A percentile compares a stretch with the other conserved stretches of the same genome.
These are phyloP conservation scores for Gymnocypris eckloni DNA, from an alignment of 2,797 vertebrate genomes.

Conservation along the genomic window DNA sequence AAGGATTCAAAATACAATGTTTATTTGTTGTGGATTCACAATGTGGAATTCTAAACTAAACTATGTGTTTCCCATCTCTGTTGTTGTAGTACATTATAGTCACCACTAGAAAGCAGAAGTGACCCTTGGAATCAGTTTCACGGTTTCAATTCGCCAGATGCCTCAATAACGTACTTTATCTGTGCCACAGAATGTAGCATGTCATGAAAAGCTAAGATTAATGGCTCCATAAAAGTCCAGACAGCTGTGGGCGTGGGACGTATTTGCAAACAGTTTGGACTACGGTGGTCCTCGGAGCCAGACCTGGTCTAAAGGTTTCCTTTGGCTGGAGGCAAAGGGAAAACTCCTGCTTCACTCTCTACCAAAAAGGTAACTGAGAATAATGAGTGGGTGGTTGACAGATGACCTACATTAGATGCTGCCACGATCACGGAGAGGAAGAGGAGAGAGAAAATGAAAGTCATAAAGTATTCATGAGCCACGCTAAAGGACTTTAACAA, in stretches of 20 bases:
- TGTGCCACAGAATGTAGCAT: background rate
- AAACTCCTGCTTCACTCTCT: conserved; percentile 51
- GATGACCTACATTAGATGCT: conserved; percentile 66
- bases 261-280: conserved; percentile 54
- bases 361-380: conserved; percentile 65
- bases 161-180: background rate
- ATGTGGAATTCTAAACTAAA: background rate
- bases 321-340: conserved; percentile 59
- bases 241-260: conserved; percentile 13
- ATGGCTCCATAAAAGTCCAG: conserved; percentile 31
- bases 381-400: conserved; percentile 70
- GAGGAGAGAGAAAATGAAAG: conserved; percentile 25
- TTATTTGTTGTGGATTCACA: background rate
- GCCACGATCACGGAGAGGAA: conserved; percentile 38
- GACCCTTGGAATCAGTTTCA: background rate
- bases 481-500: conserved; percentile 72
- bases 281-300: conserved; percentile 43
- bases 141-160: background rate
- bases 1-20: background rate
- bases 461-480: conserved; percentile 70
- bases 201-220: conserved; percentile 24
- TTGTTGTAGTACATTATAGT: background rate
- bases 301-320: conserved; percentile 60
- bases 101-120: conserved; percentile 41
- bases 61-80: background rate